Percentiles rank a stretch among this genome's conserved stretches.
These are phyloP conservation scores for Eupithecia vulgata DNA, from an alignment of 2,888 invertebrate genomes.

Conservation along the genomic window DNA sequence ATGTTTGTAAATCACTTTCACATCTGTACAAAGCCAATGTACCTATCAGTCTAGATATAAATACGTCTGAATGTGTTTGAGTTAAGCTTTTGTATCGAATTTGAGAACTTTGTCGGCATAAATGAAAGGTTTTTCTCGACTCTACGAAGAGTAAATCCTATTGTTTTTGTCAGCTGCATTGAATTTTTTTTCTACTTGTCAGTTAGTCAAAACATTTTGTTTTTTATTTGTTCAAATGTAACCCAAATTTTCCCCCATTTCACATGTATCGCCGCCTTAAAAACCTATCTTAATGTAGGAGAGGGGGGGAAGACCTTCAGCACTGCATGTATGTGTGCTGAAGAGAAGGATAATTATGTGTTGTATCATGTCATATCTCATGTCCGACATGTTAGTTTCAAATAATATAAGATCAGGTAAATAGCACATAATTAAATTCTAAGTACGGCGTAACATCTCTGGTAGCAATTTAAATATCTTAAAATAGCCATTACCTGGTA, in stretches of 20 bases:
- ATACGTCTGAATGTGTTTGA: background rate
- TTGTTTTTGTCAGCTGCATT: background rate
- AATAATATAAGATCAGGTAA: background rate
- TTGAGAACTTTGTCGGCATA: background rate
- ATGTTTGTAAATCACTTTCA: background rate
- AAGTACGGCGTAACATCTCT: background rate
- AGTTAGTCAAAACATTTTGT: too few species aligned
- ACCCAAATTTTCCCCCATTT: too few species aligned
- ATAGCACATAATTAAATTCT: background rate
- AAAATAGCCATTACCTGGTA: conserved; percentile 2
- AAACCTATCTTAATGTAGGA: too few species aligned
- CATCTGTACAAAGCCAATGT: conserved; percentile 14
- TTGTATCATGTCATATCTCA: too few species aligned
- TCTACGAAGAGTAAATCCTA: background rate
- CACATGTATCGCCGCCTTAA: too few species aligned
- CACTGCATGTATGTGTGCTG: too few species aligned
- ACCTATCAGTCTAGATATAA: background rate
- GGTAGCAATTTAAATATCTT: background rate
- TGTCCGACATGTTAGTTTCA: too few species aligned
- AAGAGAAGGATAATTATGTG: too few species aligned
- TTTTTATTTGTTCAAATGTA: too few species aligned
- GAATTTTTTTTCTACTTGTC: background rate
- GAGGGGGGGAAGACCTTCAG: too few species aligned
- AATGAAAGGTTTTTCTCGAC: background rate
- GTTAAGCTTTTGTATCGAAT: conserved; percentile 3